Evolutionary conservation across 2,797 vertebrate species (phyloP), one percentile per base, ranked within the genome.

Genomic region (Zenarchopterus dispar): DNA sequence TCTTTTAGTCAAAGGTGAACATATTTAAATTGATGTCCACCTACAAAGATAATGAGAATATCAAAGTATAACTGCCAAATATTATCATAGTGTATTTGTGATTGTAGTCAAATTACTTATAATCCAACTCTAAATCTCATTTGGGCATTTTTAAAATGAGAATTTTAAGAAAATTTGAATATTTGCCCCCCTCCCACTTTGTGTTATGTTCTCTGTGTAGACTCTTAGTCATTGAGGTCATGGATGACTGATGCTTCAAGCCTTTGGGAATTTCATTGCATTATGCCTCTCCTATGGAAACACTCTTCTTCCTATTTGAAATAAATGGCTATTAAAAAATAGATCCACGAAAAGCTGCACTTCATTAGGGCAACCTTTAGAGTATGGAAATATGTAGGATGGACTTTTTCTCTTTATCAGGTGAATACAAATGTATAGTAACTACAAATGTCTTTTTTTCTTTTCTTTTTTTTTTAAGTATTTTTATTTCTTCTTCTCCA

Each of bases 391-490:
- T 65, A 46, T 61, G 50, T 17, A 51, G 71, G 83, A 75, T 84
- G 79, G 82, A 76, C 80, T 86, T 77, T 75, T 78, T 48, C 74
- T 57, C 48, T 65, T 73, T 26, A 56, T 36, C 11, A 59, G 47
- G 44, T 67, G 55, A 67, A 58, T 64, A 73, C 43, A 56, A 33
- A 49, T 79, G 73, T 85, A 77, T 61, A 68, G 58, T 18, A 59
- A 70, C 5, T 23, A 13, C 4, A 19, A n/a, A 17, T 10, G 23
- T 50, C 19, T 33, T 43, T 33, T 31, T 28, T 31, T 31, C 61
- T 48, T 17, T 60, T 80, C 79, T 16, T 47, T 44, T 66, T 75
- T 71, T 47, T 82, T 13, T 47, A 11, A 22, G 21, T 47, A 33
- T 10, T 28, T 48, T 28, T 39, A 33, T 41, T 39, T 52, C 17